Conservation (phyloP, 2,797 vertebrate species). For the Mus minutoides region DNA sequence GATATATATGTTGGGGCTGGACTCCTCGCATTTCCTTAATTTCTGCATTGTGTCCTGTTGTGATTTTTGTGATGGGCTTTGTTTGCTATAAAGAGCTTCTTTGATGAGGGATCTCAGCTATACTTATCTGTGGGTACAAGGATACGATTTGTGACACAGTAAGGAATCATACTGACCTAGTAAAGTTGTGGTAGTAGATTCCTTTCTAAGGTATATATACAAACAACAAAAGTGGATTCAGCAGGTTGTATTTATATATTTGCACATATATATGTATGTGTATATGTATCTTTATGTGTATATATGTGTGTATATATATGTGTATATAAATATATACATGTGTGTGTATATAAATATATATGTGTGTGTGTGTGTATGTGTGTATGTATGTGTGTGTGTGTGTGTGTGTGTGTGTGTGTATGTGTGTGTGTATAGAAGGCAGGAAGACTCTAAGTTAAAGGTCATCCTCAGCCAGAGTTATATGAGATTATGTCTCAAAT, state of each 20-base stretch:
- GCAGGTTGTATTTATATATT: background rate
- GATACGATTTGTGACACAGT: background rate
- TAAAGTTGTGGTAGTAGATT: background rate
- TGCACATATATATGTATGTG: background rate
- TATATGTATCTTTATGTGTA: too few relatives aligned
- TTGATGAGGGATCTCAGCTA: too few relatives aligned
- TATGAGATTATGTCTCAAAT: background rate
- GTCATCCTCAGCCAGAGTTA: background rate
- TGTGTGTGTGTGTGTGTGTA: background rate
- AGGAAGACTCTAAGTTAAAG: background rate
- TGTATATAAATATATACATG: background rate
- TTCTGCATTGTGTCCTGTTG: too few relatives aligned
- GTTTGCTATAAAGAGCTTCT: background rate
- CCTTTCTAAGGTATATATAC: background rate
- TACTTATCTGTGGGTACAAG: background rate
- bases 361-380: too few relatives aligned
- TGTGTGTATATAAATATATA: accelerated
- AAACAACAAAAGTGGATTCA: background rate
- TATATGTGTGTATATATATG: too few relatives aligned
- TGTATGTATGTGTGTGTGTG: background rate
- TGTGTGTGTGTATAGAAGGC: background rate
- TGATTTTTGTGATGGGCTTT: background rate
- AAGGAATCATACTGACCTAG: background rate
- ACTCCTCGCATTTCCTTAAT: background rate
- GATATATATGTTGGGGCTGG: too few relatives aligned